Percentiles rank a stretch among this genome's conserved stretches.
These are phyloP conservation scores for Protonemura montana DNA, from an alignment of 2,888 invertebrate genomes.

Conservation along the genomic window DNA sequence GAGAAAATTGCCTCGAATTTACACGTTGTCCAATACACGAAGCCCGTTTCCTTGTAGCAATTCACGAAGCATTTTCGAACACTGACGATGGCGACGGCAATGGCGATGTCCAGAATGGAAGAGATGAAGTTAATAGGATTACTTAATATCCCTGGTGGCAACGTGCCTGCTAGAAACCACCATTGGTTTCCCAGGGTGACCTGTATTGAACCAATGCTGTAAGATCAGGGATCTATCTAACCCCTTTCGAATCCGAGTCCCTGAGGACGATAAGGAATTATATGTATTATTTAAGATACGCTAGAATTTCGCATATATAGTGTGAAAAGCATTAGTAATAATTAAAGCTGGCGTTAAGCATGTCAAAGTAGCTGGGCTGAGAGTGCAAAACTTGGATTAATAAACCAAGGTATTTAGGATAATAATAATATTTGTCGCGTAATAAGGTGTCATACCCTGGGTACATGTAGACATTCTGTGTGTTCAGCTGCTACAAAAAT, in stretches of 20 bases:
- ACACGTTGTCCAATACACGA: background rate
- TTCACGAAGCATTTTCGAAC: background rate
- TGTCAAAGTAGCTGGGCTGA: background rate
- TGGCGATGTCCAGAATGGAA: background rate
- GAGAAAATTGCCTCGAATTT: background rate
- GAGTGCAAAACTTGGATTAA: background rate
- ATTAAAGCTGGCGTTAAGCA: background rate
- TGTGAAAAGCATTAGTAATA: background rate
- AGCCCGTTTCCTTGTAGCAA: background rate
- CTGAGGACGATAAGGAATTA: background rate
- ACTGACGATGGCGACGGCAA: background rate
- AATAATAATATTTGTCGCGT: background rate
- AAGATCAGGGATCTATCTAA: background rate
- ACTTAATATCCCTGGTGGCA: background rate
- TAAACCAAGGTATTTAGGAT: background rate
- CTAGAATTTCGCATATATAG: background rate
- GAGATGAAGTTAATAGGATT: constrained; percentile 4
- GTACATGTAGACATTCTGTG: background rate
- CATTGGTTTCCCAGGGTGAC: background rate
- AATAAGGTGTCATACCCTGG: background rate
- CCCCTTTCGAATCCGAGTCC: background rate
- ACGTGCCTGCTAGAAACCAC: background rate
- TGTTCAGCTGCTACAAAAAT: background rate
- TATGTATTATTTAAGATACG: background rate
- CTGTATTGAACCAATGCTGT: background rate